Evolutionary conservation across 2,888 invertebrate species (phyloP).

Genomic region (Magallana nippona): DNA sequence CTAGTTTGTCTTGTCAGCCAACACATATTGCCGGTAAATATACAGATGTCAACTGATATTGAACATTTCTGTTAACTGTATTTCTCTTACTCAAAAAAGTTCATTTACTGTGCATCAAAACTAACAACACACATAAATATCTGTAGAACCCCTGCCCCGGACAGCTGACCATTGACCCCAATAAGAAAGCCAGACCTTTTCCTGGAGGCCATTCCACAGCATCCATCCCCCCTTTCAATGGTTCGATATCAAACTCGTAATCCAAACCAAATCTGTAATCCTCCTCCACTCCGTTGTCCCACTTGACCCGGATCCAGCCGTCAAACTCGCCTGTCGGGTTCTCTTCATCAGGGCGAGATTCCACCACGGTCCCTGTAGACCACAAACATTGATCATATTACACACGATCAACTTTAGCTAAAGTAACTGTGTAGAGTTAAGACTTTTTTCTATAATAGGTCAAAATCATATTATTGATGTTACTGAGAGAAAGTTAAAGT

Average conservation of each 20-base stretch:
- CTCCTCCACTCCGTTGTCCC: conserved; percentile 46
- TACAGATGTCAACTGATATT: too few relatives aligned
- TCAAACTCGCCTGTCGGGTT: conserved; percentile 22
- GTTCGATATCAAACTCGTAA: conserved; percentile 50
- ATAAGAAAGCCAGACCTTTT: conserved; percentile 35
- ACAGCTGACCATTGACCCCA: too few relatives aligned
- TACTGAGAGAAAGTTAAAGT: too few relatives aligned
- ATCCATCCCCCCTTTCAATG: conserved; percentile 48
- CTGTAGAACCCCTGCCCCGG: too few relatives aligned
- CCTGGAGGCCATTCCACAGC: conserved; percentile 48
- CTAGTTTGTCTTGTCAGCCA: too few relatives aligned
- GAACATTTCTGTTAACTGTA: too few relatives aligned
- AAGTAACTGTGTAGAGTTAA: background rate
- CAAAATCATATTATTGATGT: too few relatives aligned
- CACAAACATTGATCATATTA: background rate
- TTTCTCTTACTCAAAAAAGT: too few relatives aligned
- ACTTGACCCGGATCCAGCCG: conserved; percentile 49
- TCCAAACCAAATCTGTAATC: conserved; percentile 52
- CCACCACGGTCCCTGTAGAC: conserved; percentile 26
- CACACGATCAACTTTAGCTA: background rate
- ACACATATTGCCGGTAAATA: too few relatives aligned
- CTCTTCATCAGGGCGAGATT: conserved; percentile 21
- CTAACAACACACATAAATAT: too few relatives aligned
- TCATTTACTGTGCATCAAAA: too few relatives aligned
- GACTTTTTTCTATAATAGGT: too few relatives aligned